Base-by-base conservation (phyloP, 2,888 invertebrate genomes). In the Cantharis nigra region DNA sequence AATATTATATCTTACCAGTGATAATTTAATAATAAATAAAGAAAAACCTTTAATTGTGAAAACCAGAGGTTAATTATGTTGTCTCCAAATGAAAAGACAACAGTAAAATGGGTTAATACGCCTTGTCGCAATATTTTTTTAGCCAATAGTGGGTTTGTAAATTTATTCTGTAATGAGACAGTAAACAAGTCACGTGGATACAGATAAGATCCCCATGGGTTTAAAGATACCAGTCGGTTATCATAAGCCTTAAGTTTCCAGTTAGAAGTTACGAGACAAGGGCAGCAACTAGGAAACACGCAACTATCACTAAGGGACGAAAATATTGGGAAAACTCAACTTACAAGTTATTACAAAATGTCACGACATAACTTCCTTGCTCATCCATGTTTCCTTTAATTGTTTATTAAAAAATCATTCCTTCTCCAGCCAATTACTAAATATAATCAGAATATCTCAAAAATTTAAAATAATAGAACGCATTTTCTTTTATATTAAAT, bases 291-390 rank as follows among this genome's bases (percentile, higher is more conserved):
- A 81, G 76, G 81, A 81, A 82, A 82, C 85, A 83, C 82, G 84
- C 85, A 85, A 85, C 83, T 82, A 80, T 81, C 81, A 83, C 82
- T 78, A 72, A 80, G 85, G 84, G 85, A 85, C 81, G 71, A 71
- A 80, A 80, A 80, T 75, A 80, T 80, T 80, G 78, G 77, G 74
- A 78, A 80, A 80, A 80, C 78, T 80, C 79, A 78, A 74, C 76
- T 80, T 78, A 78, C 81, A 83, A 84, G 83, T 85, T 85, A 84
- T 83, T 80, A 79, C 81, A 79, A 74, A 77, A 79, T 78, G 80
- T 79, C 83, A 82, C 82, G 83, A 81, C 80, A 83, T 83, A 81
- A 82, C 80, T 80, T 80, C 70, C 71, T 70, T 77, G 73, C 70
- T 73, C 63, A 63, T 28, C 64, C 70, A 74, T 69, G 63, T 70